Conservation (phyloP, 1,140 invertebrate species). For the Teleopsis dalmanni region DNA sequence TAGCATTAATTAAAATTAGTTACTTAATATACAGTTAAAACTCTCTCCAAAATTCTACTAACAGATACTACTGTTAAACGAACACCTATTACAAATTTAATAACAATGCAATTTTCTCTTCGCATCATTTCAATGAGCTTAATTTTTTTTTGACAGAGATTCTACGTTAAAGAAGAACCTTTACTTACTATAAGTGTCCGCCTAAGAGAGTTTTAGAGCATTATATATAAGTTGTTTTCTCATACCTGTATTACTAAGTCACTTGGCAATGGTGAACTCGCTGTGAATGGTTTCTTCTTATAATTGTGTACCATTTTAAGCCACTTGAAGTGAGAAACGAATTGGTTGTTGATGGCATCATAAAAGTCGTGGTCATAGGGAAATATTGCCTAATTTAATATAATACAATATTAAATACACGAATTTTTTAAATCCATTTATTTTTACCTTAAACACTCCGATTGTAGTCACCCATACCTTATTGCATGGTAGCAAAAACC, state of each 20-base stretch:
- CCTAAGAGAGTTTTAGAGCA: too few species aligned
- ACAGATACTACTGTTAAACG: too few species aligned
- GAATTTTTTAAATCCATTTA: too few species aligned
- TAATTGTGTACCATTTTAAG: conserved; percentile 71
- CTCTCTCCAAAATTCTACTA: too few species aligned
- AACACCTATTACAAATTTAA: too few species aligned
- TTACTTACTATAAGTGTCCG: too few species aligned
- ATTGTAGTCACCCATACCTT: conserved; percentile 65
- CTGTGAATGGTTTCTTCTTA: conserved; percentile 60
- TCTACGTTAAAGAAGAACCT: too few species aligned
- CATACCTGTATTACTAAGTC: conserved; percentile 81
- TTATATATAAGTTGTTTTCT: not conserved
- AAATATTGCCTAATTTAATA: conserved; percentile 60
- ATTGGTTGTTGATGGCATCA: conserved; percentile 85
- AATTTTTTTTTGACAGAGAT: too few species aligned
- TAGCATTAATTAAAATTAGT: conserved; percentile 5
- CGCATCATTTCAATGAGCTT: too few species aligned
- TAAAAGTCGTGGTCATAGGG: conserved; percentile 92
- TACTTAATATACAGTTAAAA: not conserved
- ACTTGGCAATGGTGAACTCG: conserved; percentile 63
- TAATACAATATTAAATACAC: not conserved
- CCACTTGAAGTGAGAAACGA: conserved; percentile 88
- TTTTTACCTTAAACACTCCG: conserved; percentile 50
- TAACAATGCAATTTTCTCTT: too few species aligned
- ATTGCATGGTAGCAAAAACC: conserved; percentile 62